phyloP scores from a whole-genome alignment of 2,113 vertebrate genomes.

The Hippopotamus amphibius region DNA sequence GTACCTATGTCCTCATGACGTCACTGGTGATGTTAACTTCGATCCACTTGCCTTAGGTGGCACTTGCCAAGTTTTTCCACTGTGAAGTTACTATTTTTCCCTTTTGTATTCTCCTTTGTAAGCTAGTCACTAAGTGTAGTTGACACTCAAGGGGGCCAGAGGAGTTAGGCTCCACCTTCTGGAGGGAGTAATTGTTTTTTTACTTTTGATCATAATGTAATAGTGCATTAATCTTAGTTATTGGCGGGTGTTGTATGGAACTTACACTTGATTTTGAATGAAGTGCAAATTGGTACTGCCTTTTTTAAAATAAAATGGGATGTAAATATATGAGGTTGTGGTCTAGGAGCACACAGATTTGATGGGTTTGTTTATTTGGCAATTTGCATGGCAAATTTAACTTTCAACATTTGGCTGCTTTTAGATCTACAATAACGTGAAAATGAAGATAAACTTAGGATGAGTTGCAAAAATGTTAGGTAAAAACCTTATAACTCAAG shows the following conservation, averaged over 20 bases:
- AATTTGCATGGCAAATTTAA: background rate
- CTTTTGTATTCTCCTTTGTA: background rate
- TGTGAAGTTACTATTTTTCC: background rate
- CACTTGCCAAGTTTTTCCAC: background rate
- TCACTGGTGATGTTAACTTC: background rate
- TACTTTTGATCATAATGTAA: background rate
- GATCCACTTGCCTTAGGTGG: background rate
- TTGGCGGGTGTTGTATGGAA: constrained; percentile 48
- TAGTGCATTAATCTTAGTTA: background rate
- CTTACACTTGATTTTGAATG: background rate
- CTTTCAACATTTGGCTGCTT: constrained; percentile 36
- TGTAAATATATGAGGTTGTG: background rate
- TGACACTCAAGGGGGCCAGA: background rate
- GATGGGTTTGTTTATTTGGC: background rate
- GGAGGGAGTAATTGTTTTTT: background rate
- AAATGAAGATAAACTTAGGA: constrained; percentile 24
- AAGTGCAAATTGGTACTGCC: background rate
- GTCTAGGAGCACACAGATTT: background rate
- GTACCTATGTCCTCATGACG: background rate
- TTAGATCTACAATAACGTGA: constrained; percentile 17
- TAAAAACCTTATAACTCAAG: background rate
- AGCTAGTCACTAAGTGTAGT: background rate
- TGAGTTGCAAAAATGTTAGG: background rate
- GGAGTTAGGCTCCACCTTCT: background rate
- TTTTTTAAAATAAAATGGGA: background rate